Base-by-base conservation (phyloP, 1,140 invertebrate genomes). In the Oncopodura yosiiana region DNA sequence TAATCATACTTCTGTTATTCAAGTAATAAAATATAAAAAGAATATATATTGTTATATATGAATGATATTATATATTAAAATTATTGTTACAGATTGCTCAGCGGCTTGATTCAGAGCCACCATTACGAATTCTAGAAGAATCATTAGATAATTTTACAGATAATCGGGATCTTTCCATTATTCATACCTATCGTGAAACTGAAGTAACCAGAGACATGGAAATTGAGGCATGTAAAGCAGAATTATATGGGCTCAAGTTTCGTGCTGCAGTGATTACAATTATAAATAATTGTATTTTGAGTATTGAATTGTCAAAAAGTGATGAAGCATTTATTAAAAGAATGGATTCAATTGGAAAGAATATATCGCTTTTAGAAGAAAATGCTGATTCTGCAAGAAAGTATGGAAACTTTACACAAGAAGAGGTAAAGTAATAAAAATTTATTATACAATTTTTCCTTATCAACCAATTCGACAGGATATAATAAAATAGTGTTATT, bases 161-260 rank as follows among this genome's bases (percentile, higher is more conserved):
- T 24, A 41, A 46, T 8, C 29, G 56, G 23, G 57, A 60, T 36
- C 44, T 60, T 18, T 21, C 16, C 29, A 49, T 55, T 11, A 9
- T 60, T 4, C 27, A 49, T 14, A 54, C 44, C 0, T 53, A 53
- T n/a, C 29, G 29, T 3, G 44, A 49, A 18, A 36, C 49, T 24
- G 36, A 32, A n/a, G 32, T 42, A 1, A 38, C 52, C 11, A 23
- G 54, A 18, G 24, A 38, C 1, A 6, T 36, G 19, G 21, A 34
- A n/a, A n/a, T n/a, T 2, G 5, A 34, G 23, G 50, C 57, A 29
- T 51, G 37, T 21, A 19, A 50, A 19, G 57, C 57, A 2, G 57
- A 60, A 3, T 3, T 54, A 3, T 5, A 41, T 29, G 26, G 37
- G 23, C 36, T 60, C 2, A 54, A 39, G 46, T 24, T 60, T 16